These are phyloP conservation scores for Tetrax tetrax DNA, from an alignment of 2,113 vertebrate species.

Conservation along the genomic window DNA sequence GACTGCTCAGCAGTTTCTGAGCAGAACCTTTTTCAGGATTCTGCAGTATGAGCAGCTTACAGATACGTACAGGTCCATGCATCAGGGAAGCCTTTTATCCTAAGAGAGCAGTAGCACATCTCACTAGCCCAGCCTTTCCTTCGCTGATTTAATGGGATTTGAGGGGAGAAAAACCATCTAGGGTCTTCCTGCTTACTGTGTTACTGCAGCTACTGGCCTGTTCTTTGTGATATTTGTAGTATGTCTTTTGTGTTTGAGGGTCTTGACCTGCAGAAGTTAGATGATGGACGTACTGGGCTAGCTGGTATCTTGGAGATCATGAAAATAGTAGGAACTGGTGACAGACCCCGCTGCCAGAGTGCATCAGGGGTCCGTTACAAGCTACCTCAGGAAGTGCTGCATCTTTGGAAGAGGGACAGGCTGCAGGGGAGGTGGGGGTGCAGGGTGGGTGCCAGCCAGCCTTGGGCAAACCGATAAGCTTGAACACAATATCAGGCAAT, in stretches of 20 bases:
- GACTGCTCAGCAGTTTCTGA: not conserved
- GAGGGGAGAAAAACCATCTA: not conserved
- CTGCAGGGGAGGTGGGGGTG: not conserved
- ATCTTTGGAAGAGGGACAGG: fast-evolving
- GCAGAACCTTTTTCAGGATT: not conserved
- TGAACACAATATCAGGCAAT: not conserved
- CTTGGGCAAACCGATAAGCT: not conserved
- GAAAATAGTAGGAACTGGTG: not conserved
- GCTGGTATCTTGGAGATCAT: not conserved
- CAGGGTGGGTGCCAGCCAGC: not conserved
- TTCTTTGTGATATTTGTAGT: not conserved
- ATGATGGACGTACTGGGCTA: not conserved
- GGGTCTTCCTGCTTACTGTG: not conserved
- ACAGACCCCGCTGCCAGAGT: not conserved
- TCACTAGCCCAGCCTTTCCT: not conserved
- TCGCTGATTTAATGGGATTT: not conserved
- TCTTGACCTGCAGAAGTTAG: not conserved
- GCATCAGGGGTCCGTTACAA: fast-evolving
- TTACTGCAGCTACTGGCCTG: not conserved
- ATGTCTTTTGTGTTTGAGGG: not conserved
- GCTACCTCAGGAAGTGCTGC: not conserved
- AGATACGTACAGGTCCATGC: not conserved
- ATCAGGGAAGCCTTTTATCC: not conserved
- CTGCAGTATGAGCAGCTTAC: not conserved
- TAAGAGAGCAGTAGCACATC: not conserved